A percentile compares a stretch with the other conserved stretches of the same genome.
Conservation (phyloP, 30 jellyfish, hydroid and myxozoan species). For the Turritopsis rubra region DNA sequence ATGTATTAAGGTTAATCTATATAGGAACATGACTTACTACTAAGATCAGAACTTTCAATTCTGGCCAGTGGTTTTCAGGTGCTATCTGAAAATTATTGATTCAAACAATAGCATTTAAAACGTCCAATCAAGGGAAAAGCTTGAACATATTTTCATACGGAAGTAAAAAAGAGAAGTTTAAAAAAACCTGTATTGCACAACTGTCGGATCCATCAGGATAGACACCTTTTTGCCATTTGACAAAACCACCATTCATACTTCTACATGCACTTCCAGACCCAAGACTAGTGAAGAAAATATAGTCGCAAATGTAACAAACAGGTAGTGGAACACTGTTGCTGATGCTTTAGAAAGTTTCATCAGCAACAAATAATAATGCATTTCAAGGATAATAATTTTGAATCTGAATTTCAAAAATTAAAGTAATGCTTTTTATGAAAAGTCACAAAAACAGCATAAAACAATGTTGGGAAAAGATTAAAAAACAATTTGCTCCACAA, state of each 20-base stretch:
- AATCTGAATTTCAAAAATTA: not conserved
- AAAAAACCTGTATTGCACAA: conserved; percentile 65
- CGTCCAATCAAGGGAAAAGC: not conserved
- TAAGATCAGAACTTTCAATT: conserved; percentile 51
- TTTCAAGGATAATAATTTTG: too few relatives aligned
- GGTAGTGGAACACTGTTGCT: too few relatives aligned
- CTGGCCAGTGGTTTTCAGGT: conserved; percentile 76
- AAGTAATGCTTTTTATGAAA: not conserved
- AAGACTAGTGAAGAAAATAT: conserved; percentile 38
- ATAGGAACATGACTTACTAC: conserved; percentile 29
- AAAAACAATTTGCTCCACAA: too few relatives aligned
- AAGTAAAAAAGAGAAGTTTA: not conserved
- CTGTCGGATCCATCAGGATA: conserved; percentile 82
- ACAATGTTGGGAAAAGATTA: too few relatives aligned
- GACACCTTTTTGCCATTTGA: conserved; percentile 83
- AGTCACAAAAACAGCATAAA: not conserved
- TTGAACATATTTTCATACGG: too few relatives aligned
- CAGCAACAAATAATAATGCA: too few relatives aligned
- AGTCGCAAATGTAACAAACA: not conserved
- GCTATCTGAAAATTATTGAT: conserved; percentile 29
- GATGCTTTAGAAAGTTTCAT: too few relatives aligned
- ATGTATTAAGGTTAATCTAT: too few relatives aligned
- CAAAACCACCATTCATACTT: conserved; percentile 97
- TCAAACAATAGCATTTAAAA: not conserved
- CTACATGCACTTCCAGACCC: conserved; percentile 99